Percentiles rank a stretch among this genome's conserved stretches.
phyloP scores from a whole-genome alignment of 35 echinoderm and acorn worm genomes.

The Amphiura filiformis region DNA sequence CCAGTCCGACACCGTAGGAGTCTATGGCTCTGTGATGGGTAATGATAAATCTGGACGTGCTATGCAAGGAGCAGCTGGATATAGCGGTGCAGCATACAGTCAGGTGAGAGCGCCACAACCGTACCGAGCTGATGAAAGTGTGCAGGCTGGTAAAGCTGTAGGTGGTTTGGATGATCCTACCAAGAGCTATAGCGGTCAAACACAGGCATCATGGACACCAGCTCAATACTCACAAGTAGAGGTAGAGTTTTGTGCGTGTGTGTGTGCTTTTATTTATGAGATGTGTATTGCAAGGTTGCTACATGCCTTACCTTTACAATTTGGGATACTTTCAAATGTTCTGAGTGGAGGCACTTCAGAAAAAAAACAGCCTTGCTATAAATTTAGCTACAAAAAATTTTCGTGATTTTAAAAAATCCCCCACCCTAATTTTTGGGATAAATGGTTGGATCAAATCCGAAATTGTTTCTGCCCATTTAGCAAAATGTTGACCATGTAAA shows the following conservation, averaged over 20 bases:
- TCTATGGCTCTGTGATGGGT: conserved; percentile 42
- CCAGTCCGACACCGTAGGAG: conserved; percentile 21
- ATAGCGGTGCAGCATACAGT: conserved; percentile 24
- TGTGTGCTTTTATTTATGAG: background rate
- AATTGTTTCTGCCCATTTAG: too few species aligned
- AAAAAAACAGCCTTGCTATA: too few species aligned
- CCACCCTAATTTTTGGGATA: too few species aligned
- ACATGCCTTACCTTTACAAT: too few species aligned
- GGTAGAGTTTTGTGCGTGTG: background rate
- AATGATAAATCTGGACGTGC: background rate
- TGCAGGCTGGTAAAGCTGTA: background rate
- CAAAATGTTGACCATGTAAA: too few species aligned
- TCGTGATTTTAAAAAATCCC: too few species aligned
- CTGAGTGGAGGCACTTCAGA: too few species aligned
- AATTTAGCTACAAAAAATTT: too few species aligned
- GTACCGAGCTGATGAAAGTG: conserved; percentile 37
- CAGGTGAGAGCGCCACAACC: conserved; percentile 49
- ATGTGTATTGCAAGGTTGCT: too few species aligned
- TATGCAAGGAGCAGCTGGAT: conserved; percentile 26
- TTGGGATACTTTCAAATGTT: too few species aligned
- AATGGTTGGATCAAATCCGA: too few species aligned
- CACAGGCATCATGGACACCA: conserved; percentile 49
- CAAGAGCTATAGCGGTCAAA: conserved; percentile 43
- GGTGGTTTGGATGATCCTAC: conserved; percentile 66
- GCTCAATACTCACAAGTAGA: conserved; percentile 67